phyloP scores from a whole-genome alignment of 2,113 vertebrate genomes.

The Lathamus discolor region DNA sequence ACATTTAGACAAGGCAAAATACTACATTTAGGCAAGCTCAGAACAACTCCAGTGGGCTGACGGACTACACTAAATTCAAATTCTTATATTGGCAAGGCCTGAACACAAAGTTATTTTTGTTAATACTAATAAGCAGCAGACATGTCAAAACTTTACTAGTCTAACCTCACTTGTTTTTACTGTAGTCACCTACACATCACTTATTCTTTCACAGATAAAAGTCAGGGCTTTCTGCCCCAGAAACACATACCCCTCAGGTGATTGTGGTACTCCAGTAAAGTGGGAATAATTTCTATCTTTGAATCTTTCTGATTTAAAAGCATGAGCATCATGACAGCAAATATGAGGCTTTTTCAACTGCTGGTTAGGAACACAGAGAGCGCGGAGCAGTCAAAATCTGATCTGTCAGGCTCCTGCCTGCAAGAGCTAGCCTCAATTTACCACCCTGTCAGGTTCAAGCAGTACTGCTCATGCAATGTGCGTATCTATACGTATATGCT shows the following conservation, averaged over 20 bases:
- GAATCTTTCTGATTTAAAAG: not conserved
- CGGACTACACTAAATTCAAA: not conserved
- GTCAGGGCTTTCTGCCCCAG: not conserved
- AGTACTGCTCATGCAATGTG: not conserved
- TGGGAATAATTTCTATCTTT: not conserved
- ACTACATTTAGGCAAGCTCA: not conserved
- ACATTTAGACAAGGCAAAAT: not conserved
- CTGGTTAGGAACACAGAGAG: not conserved
- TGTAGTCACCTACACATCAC: not conserved
- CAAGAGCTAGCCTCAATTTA: not conserved
- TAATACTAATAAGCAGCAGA: not conserved
- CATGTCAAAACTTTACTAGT: not conserved
- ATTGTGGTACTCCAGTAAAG: not conserved
- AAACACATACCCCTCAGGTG: not conserved
- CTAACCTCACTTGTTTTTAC: not conserved
- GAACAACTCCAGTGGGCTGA: not conserved
- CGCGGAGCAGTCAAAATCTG: not conserved
- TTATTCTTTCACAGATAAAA: not conserved
- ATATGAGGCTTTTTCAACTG: not conserved
- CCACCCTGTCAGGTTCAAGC: not conserved
- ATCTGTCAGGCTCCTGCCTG: not conserved
- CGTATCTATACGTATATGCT: not conserved
- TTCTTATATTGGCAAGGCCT: fast-evolving
- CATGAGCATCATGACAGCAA: fast-evolving
- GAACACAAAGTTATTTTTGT: not conserved